Percentiles rank a stretch among this genome's conserved stretches.
These are phyloP conservation scores for Samia ricini DNA, from an alignment of 1,140 invertebrate species.

Conservation along the genomic window DNA sequence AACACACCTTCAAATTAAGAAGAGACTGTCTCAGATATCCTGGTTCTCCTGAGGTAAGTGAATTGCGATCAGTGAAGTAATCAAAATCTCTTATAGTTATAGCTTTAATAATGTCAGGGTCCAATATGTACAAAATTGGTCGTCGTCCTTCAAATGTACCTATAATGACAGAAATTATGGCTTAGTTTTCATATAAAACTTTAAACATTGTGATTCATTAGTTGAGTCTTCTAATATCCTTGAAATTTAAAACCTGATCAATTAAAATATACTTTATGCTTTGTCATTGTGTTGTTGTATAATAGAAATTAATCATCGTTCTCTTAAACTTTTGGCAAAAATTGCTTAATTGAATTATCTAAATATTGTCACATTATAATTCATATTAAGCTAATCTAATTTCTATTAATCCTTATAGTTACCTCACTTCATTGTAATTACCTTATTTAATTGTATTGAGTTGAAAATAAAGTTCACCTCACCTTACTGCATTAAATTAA, in stretches of 20 bases:
- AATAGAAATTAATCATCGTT: no score
- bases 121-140: conserved; percentile 64
- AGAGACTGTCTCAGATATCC: conserved; percentile 46
- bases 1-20: conserved; percentile 52
- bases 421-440: no score
- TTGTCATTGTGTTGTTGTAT: background rate
- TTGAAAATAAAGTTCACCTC: no score
- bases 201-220: conserved; percentile 9
- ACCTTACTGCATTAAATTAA: no score
- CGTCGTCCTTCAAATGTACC: conserved; percentile 74
- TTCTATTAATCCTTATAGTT: no score
- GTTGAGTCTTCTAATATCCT: background rate
- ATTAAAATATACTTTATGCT: background rate
- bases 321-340: no score
- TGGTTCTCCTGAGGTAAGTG: conserved; percentile 41
- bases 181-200: conserved; percentile 4
- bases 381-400: no score
- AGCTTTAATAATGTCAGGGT: conserved; percentile 78
- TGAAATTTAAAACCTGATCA: background rate
- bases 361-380: no score
- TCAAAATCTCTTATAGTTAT: conserved; percentile 79
- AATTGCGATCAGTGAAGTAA: conserved; percentile 75
- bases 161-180: conserved; percentile 31
- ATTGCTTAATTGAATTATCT: no score
- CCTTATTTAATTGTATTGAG: no score